Conservation (phyloP, 2,888 invertebrate genomes). For the Vesta saturnalis region DNA sequence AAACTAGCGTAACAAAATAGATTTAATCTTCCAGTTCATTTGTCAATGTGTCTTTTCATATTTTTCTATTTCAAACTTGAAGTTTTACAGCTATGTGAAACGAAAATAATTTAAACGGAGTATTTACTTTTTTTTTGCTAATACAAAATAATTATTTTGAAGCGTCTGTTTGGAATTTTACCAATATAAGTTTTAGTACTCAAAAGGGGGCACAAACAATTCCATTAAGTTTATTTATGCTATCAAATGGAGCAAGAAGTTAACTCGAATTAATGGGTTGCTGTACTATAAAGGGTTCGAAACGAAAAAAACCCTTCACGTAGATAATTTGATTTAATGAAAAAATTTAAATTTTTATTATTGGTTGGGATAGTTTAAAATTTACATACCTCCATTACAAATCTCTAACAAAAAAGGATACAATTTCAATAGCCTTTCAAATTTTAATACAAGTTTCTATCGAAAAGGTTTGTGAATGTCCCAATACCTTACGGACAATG, state of each 20-base stretch:
- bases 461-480: conserved; percentile 29
- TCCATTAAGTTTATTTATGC: neutral
- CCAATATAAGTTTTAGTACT: neutral
- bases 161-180: neutral
- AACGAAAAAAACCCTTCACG: neutral
- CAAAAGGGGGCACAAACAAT: neutral
- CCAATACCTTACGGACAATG: conserved; percentile 32
- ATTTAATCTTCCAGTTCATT: no score
- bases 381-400: conserved; percentile 13
- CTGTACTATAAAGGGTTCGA: neutral
- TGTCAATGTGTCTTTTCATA: no score
- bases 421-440: conserved; percentile 15
- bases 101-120: no score
- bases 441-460: conserved; percentile 33
- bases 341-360: neutral
- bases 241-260: conserved; percentile 1
- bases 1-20: no score
- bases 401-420: conserved; percentile 15
- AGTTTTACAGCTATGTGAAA: no score
- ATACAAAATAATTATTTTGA: neutral
- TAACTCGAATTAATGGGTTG: neutral
- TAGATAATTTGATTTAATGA: neutral
- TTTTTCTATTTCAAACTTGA: no score
- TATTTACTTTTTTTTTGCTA: neutral
- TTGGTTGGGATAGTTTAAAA: no score